Evolutionary conservation across 2,797 vertebrate genomes (phyloP).

Genomic region (Pseudopleuronectes americanus): DNA sequence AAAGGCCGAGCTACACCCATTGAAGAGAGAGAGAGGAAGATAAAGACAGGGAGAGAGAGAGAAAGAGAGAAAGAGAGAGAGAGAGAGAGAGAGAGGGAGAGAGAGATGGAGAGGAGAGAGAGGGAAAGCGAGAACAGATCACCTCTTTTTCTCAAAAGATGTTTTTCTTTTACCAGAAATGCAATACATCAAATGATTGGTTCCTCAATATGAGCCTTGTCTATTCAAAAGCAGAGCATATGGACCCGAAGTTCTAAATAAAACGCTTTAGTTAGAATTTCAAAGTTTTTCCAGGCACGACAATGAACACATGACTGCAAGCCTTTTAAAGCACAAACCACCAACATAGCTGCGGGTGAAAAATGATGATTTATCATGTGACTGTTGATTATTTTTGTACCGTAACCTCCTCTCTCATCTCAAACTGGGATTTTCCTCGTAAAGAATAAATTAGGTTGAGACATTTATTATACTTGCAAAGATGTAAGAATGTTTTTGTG

Average conservation of each 20-base stretch:
- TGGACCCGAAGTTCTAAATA: conserved; percentile 15
- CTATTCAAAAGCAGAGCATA: conserved; percentile 14
- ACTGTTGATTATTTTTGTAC: conserved; percentile 28
- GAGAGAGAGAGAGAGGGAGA: conserved; percentile 4
- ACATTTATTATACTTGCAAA: no score
- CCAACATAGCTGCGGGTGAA: conserved; percentile 37
- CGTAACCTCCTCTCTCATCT: conserved; percentile 4
- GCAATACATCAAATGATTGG: conserved; percentile 12
- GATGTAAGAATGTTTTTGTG: no score
- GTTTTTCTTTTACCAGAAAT: neutral
- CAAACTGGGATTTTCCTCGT: neutral
- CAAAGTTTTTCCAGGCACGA: conserved; percentile 52
- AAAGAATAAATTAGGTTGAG: no score
- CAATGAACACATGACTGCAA: conserved; percentile 60
- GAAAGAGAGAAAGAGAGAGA: conserved; percentile 1
- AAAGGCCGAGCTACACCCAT: conserved; percentile 43
- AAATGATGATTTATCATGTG: conserved; percentile 56
- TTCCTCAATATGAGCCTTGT: neutral
- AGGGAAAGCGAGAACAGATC: neutral
- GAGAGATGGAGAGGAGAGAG: conserved; percentile 6
- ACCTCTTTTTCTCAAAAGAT: conserved; percentile 1
- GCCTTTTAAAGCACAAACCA: conserved; percentile 50
- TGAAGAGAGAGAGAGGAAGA: conserved; percentile 8
- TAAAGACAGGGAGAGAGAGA: conserved; percentile 3
- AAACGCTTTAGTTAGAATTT: conserved; percentile 55